Evolutionary conservation across 2,797 vertebrate genomes (phyloP).

Genomic region (Chelonia mydas): DNA sequence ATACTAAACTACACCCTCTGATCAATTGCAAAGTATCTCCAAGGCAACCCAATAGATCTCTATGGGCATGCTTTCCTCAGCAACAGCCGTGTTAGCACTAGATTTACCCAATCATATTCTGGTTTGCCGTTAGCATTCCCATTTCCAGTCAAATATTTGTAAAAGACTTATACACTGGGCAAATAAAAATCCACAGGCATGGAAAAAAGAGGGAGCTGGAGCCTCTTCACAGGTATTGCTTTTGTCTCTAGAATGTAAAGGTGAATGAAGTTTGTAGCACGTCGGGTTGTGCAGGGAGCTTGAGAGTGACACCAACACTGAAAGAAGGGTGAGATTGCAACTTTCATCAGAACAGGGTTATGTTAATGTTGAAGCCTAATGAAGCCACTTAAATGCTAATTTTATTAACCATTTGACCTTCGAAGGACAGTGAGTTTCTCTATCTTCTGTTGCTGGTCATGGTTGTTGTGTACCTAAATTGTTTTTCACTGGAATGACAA

Average conservation of each 20-base stretch:
- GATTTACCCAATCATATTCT: background rate
- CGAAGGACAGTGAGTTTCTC: background rate
- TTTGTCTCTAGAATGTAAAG: background rate
- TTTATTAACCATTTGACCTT: conserved; percentile 21
- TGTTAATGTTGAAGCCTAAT: conserved; percentile 73
- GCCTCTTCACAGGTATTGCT: background rate
- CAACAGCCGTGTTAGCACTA: background rate
- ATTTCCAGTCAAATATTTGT: conserved; percentile 65
- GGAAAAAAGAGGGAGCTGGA: background rate
- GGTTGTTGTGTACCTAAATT: background rate
- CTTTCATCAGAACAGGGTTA: conserved; percentile 59
- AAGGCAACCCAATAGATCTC: background rate
- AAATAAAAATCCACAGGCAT: conserved; percentile 56
- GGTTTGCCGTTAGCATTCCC: conserved; percentile 38
- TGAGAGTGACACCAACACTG: conserved; percentile 48
- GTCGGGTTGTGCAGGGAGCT: conserved; percentile 13
- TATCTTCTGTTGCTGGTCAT: background rate
- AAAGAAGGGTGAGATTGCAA: conserved; percentile 63
- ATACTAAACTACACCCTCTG: rapidly evolving
- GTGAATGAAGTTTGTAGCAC: background rate
- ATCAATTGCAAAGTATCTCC: background rate
- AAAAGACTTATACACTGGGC: background rate
- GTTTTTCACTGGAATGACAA: background rate
- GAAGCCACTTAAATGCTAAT: conserved; percentile 44
- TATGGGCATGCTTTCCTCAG: conserved; percentile 1